Conservation (phyloP, 2,888 invertebrate species). For the Amphiduros pacificus region DNA sequence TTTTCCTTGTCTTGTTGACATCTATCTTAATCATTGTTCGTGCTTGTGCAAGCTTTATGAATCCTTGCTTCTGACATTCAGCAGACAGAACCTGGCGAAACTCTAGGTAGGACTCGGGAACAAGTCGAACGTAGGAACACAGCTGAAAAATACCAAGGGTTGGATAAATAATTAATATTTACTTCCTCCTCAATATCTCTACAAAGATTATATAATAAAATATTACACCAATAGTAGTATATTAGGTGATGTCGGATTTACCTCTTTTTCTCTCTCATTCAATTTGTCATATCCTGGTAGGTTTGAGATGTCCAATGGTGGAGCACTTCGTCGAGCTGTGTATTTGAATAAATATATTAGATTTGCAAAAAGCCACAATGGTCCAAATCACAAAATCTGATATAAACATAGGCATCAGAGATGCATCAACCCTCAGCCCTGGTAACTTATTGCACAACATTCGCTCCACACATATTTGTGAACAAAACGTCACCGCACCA, state of each 20-base stretch:
- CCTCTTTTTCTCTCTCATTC: constrained; percentile 70
- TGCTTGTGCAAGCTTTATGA: constrained; percentile 77
- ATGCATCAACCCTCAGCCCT: too few species aligned
- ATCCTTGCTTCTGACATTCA: constrained; percentile 77
- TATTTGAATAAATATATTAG: too few species aligned
- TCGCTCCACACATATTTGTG: too few species aligned
- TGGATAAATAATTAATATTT: background rate
- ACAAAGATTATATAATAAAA: too few species aligned
- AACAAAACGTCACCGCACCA: too few species aligned
- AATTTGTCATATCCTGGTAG: constrained; percentile 79
- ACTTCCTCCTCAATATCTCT: too few species aligned
- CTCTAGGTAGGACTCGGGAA: constrained; percentile 78
- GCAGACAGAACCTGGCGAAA: constrained; percentile 74
- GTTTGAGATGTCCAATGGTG: constrained; percentile 71
- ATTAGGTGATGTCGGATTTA: too few species aligned
- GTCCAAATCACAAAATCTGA: background rate
- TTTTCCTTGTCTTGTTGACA: constrained; percentile 84
- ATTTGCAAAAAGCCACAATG: background rate
- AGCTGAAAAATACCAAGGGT: constrained; percentile 56
- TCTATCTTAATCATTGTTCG: constrained; percentile 85
- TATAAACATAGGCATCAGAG: too few species aligned
- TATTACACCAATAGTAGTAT: too few species aligned
- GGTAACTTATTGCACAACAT: too few species aligned
- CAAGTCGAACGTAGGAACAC: constrained; percentile 75
- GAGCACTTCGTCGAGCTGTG: constrained; percentile 55